phyloP scores from a whole-genome alignment of 2,888 invertebrate species.

The Drosophila quinaria region DNA sequence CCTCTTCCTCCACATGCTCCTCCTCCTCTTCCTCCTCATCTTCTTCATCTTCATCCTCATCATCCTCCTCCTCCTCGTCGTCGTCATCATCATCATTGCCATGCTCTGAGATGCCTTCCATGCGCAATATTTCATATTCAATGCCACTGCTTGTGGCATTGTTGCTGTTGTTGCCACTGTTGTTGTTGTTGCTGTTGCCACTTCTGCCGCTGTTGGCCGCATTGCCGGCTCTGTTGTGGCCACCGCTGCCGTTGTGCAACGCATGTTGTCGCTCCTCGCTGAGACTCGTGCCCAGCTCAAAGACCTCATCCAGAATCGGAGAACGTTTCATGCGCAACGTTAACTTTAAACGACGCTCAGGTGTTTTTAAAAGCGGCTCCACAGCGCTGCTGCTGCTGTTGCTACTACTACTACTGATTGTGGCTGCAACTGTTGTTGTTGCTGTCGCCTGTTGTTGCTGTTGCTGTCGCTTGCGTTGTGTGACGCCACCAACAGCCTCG shows the following conservation, averaged over 20 bases:
- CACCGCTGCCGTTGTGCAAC: conserved; percentile 47
- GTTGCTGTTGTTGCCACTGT: conserved; percentile 19
- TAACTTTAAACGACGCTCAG: conserved; percentile 89
- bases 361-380: conserved; percentile 84
- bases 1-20: conserved; percentile 4
- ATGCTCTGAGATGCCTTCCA: conserved; percentile 89
- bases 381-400: conserved; percentile 36
- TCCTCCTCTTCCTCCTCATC: conserved; percentile 22
- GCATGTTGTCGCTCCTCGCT: conserved; percentile 87
- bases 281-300: conserved; percentile 91
- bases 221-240: not conserved
- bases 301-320: conserved; percentile 93
- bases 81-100: conserved; percentile 80
- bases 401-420: conserved; percentile 7
- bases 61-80: conserved; percentile 38
- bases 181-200: conserved; percentile 6
- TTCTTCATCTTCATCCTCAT: conserved; percentile 15
- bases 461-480: conserved; percentile 66
- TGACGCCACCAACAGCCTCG: conserved; percentile 56
- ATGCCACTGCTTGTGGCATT: conserved; percentile 46
- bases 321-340: conserved; percentile 95
- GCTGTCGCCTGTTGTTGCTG: conserved; percentile 24
- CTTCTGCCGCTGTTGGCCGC: not conserved
- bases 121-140: conserved; percentile 94
- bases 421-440: conserved; percentile 13